These are phyloP conservation scores for Drosophila murphyi DNA, from an alignment of 1,140 invertebrate genomes.

Conservation along the genomic window DNA sequence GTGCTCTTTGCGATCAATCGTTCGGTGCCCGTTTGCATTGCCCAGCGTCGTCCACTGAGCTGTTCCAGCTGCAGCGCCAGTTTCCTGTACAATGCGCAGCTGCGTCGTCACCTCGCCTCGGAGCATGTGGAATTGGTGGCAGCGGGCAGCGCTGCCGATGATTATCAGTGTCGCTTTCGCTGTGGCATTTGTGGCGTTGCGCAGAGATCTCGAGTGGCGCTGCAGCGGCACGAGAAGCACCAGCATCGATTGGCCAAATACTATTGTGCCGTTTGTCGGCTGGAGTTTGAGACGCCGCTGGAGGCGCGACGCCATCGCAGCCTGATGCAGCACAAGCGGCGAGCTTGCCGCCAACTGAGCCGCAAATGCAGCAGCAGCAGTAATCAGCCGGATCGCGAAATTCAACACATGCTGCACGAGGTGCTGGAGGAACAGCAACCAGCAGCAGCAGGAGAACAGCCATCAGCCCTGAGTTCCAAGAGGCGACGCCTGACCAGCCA, in stretches of 20 bases:
- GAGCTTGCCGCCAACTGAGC: neutral
- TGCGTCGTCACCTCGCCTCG: conserved; percentile 88
- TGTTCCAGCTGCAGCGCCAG: conserved; percentile 86
- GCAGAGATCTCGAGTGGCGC: conserved; percentile 87
- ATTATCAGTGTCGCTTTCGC: conserved; percentile 87
- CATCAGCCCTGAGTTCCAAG: neutral
- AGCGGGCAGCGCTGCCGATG: conserved; percentile 86
- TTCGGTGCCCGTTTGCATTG: conserved; percentile 92
- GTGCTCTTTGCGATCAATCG: conserved; percentile 90
- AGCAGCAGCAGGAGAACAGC: neutral
- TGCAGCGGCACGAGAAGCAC: conserved; percentile 88
- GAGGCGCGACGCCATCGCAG: conserved; percentile 89
- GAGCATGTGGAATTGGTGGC: conserved; percentile 40
- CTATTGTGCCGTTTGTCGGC: conserved; percentile 88
- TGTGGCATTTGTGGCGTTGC: conserved; percentile 87
- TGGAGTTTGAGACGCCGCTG: conserved; percentile 87
- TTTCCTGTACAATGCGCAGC: conserved; percentile 89
- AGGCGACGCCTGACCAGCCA: neutral
- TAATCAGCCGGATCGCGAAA: conserved; percentile 28
- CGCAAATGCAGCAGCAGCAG: neutral
- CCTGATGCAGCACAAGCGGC: conserved; percentile 85
- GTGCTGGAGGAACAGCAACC: conserved; percentile 42
- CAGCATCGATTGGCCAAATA: conserved; percentile 86
- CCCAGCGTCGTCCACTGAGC: conserved; percentile 85
- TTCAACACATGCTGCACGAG: conserved; percentile 52